Base-by-base conservation (phyloP, 2,888 invertebrate species). In the Eulithis prunata region DNA sequence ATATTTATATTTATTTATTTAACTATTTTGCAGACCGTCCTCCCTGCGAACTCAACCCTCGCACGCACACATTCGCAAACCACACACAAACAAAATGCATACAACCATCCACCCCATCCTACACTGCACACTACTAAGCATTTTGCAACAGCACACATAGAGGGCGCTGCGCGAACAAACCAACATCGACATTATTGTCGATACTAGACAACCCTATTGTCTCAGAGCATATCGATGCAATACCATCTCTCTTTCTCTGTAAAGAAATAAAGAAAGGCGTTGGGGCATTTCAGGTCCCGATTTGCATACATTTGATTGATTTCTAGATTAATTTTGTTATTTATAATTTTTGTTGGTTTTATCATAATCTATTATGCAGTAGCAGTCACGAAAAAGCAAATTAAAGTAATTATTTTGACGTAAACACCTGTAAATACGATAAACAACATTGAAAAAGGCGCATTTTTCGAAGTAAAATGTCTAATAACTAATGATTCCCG, bases 21-120 rank as follows among this genome's bases (percentile, higher is more conserved):
- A 43, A 11, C 72, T 80, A 68, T 76, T 83, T 70, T 88, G 82
- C 82, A 36, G 11, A 73, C 83, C 41, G 53, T 90, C 85, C 82
- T 51, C 72, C 69, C 85, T 84, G 85, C 89, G 87, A 82, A 86
- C 84, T 88, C 86, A 87, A 90, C 91, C 90, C 89, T 87, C 71
- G 63, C 72, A 71, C 74, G 28, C 71, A 66, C 64, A 64, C 70
- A 66, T 21, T 11, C 56, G 7, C 49, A 49, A 49, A 49, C 49
- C 21, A 49, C 49, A 49, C 49, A 49, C 49, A 49, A 49, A 49
- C 21, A 49, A 49, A 60, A 54, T 72, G 63, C 71, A 68, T 69
- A 56, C 36, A 51, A 47, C 51, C 58, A 58, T 14, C 53, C 53
- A n/a, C 53, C 43, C 53, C 68, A 58, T 68, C 49, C 59, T 75